These are phyloP conservation scores for Xanthia icteritia DNA, from an alignment of 2,888 invertebrate genomes.

Conservation along the genomic window DNA sequence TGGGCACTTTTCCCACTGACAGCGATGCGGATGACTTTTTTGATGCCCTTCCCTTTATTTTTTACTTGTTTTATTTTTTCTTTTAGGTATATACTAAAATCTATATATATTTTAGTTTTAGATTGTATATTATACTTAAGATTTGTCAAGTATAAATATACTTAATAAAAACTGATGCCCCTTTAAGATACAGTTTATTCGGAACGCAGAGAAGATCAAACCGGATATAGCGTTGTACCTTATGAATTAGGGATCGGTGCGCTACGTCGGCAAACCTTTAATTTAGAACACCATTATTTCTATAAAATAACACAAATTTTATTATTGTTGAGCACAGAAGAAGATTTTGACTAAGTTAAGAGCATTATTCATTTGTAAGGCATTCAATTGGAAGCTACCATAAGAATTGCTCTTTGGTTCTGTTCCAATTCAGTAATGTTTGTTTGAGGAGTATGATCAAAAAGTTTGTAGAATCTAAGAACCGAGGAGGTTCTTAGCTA, in stretches of 20 bases:
- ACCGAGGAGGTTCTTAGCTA: too few species aligned
- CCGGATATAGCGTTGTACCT: background rate
- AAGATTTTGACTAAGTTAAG: constrained; percentile 6
- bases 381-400: constrained; percentile 6
- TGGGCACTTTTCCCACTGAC: too few species aligned
- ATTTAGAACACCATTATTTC: background rate
- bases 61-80: too few species aligned
- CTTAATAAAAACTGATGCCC: too few species aligned
- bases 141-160: too few species aligned
- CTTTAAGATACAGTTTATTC: background rate
- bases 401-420: constrained; percentile 4
- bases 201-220: background rate
- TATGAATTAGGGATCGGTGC: background rate
- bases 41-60: too few species aligned
- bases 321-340: background rate
- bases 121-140: too few species aligned
- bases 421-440: constrained; percentile 5
- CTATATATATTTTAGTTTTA: too few species aligned
- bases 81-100: too few species aligned
- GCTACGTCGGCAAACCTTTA: background rate
- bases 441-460: background rate
- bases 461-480: background rate
- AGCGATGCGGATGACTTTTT: too few species aligned
- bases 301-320: background rate
- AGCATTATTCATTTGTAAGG: constrained; percentile 2